These are phyloP conservation scores for Eurypyga helias DNA, from an alignment of 2,113 vertebrate species.

Conservation along the genomic window DNA sequence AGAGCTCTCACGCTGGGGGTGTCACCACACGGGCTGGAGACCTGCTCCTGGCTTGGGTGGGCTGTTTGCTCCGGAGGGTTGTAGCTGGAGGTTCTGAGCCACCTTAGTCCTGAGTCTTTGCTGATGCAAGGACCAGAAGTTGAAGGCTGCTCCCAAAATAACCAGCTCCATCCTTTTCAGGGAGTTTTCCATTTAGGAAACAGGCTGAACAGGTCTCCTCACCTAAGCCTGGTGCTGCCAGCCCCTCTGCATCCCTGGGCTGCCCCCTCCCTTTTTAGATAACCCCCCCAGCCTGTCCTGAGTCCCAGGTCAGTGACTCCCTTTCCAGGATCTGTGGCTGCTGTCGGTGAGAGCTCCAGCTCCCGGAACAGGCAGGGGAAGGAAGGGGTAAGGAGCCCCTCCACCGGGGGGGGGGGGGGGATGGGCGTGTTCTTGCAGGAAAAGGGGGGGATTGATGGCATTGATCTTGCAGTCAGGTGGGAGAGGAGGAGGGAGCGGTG, in stretches of 20 bases:
- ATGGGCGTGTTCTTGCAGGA: too few relatives aligned
- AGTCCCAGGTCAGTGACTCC: not conserved
- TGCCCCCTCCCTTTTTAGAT: not conserved
- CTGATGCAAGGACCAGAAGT: not conserved
- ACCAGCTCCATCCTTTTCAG: not conserved
- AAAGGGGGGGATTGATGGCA: too few relatives aligned
- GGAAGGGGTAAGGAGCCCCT: not conserved
- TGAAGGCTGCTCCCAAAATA: not conserved
- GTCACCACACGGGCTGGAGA: not conserved
- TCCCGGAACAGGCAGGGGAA: not conserved
- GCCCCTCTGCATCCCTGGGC: not conserved
- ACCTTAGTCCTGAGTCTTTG: not conserved
- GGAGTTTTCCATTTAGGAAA: not conserved
- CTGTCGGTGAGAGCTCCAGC: not conserved
- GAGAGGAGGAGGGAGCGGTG: not conserved
- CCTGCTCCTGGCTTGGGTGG: not conserved
- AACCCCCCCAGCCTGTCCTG: not conserved
- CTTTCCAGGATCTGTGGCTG: not conserved
- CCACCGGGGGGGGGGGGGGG: fast-evolving
- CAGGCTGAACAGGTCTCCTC: not conserved
- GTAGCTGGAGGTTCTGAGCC: not conserved
- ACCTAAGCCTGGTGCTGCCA: not conserved
- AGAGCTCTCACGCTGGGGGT: too few relatives aligned
- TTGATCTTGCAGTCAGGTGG: not conserved
- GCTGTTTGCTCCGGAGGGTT: not conserved